These are phyloP conservation scores for Flexamia atlantica DNA, from an alignment of 2,888 invertebrate genomes.

Conservation along the genomic window DNA sequence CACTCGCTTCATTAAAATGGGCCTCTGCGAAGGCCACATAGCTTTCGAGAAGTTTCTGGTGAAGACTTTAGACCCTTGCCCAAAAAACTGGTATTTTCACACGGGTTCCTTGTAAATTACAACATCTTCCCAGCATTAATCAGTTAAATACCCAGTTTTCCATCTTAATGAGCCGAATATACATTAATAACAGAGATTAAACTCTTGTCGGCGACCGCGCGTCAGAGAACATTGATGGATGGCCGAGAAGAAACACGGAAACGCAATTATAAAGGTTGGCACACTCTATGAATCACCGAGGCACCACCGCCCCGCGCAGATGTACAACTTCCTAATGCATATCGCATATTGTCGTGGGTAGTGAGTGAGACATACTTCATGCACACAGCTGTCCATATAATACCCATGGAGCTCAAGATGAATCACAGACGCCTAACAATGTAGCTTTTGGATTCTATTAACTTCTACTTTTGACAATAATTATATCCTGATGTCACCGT, in stretches of 20 bases:
- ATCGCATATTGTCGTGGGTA: no score
- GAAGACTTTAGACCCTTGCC: no score
- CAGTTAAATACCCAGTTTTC: background rate
- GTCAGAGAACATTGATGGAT: slow-evolving; percentile 23
- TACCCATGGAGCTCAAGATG: no score
- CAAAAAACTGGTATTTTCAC: background rate
- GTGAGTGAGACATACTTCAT: no score
- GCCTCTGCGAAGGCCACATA: no score
- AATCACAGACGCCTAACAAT: no score
- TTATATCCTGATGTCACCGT: no score
- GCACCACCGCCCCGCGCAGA: background rate
- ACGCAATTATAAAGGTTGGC: slow-evolving; percentile 2
- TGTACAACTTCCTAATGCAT: background rate
- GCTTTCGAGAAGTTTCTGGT: no score
- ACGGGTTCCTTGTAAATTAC: background rate
- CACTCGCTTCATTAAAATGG: no score
- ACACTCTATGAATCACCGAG: background rate
- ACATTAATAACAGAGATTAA: slow-evolving; percentile 28
- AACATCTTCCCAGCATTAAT: background rate
- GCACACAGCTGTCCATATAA: no score
- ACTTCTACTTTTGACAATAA: no score
- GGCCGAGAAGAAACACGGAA: slow-evolving; percentile 15
- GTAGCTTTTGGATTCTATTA: no score
- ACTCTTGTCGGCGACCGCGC: background rate
- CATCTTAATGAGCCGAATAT: slow-evolving; percentile 4